Conservation (phyloP, 2,113 vertebrate species). For the Stegostoma tigrinum region DNA sequence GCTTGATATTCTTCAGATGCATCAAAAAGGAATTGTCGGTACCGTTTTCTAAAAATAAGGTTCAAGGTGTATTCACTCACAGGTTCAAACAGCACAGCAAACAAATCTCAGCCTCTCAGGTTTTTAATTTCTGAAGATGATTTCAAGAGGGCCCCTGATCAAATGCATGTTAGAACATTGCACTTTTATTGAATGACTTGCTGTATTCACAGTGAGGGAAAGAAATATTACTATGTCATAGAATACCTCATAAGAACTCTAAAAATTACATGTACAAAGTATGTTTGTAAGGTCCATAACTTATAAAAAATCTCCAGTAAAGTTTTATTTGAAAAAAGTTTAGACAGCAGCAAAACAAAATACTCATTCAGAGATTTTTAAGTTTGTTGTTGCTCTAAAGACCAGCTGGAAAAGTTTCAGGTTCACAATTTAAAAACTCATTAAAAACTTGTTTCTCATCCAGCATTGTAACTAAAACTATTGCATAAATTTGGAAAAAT, state of each 20-base stretch:
- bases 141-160: neutral
- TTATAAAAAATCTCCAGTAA: neutral
- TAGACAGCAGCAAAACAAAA: neutral
- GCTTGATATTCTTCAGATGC: neutral
- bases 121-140: neutral
- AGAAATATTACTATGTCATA: neutral
- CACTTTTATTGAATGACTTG: neutral
- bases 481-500: neutral
- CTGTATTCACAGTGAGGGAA: neutral
- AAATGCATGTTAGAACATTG: neutral
- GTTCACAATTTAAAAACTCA: neutral
- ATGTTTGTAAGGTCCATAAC: neutral
- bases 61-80: neutral
- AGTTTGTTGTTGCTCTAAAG: neutral
- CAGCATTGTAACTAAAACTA: neutral
- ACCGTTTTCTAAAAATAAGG: neutral
- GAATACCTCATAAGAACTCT: neutral
- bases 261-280: neutral
- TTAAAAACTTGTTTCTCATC: neutral
- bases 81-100: neutral
- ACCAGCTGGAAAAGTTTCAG: neutral
- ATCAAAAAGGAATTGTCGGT: neutral
- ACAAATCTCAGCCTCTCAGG: neutral
- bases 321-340: neutral
- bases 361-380: neutral